These are phyloP conservation scores for Corbicula japonica DNA, from an alignment of 2,888 invertebrate species.

Conservation along the genomic window DNA sequence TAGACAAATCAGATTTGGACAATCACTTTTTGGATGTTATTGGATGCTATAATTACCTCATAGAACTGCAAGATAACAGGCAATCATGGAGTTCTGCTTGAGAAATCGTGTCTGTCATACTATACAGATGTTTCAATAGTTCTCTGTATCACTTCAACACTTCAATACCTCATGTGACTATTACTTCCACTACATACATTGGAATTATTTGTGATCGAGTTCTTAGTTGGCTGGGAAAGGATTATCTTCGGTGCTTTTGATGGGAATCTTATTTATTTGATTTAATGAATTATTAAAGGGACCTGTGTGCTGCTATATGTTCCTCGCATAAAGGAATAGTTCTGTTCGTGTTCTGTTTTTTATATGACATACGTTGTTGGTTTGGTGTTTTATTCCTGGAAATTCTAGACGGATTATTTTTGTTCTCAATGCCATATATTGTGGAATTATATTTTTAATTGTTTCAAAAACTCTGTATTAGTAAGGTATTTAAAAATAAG, in stretches of 20 bases:
- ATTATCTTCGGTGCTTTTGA: conserved; percentile 27
- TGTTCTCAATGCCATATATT: conserved; percentile 58
- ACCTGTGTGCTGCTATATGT: conserved; percentile 21
- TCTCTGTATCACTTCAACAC: too few species aligned
- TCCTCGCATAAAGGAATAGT: conserved; percentile 6
- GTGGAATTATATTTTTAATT: conserved; percentile 28
- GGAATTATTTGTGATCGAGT: conserved; percentile 32
- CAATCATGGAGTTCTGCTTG: conserved; percentile 10
- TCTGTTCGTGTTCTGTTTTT: conserved; percentile 12
- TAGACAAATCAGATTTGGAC: conserved; percentile 9
- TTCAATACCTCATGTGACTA: too few species aligned
- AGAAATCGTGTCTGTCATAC: conserved; percentile 23
- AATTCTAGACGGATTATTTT: background rate
- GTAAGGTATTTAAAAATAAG: too few species aligned
- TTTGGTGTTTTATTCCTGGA: background rate
- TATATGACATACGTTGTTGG: too few species aligned
- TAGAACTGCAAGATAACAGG: conserved; percentile 35
- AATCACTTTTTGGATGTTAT: conserved; percentile 14
- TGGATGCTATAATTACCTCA: conserved; percentile 54
- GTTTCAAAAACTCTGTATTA: too few species aligned
- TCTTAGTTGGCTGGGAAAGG: conserved; percentile 10
- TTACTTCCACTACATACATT: conserved; percentile 15
- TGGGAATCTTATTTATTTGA: conserved; percentile 51
- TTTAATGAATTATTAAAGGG: conserved; percentile 60
- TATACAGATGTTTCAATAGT: too few species aligned